Evolutionary conservation across 2,113 vertebrate species (phyloP), one percentile per base, ranked within the genome.

Genomic region (Lepisosteus oculatus): DNA sequence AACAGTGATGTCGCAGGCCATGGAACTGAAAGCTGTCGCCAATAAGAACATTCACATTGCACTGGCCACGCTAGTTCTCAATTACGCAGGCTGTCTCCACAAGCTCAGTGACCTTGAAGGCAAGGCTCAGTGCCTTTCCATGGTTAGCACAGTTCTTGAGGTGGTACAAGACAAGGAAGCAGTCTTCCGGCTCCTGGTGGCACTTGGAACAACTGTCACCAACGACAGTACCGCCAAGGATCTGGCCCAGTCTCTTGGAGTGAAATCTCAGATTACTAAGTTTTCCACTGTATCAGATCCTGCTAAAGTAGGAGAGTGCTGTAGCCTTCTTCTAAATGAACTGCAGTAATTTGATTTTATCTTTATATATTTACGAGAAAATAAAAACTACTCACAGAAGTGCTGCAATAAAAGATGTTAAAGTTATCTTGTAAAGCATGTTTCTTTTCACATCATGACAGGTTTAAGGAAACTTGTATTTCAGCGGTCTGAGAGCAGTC

Each of bases 31-130:
- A 79, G 71, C 83, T 0, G 85, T 93, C 73, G 89, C 81, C 88
- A 99, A 95, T 91, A 99, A 99, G 91, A 98, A 97, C 83, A 92
- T 97, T 88, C 97, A 99, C 78, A 89, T 97, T 74, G 97, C 97
- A 0, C 84, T 99, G 82, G 96, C 97, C 74, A 98, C 97, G 0
- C 74, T 99, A 87, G 90, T 94, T 15, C 86, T 99, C 74, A 96
- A 99, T 87, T 99, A 99, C 71, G 93, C 96, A 13, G 92, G 93
- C 73, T 93, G 92, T 86, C 92, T 99, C 83, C 90, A 95, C 86
- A 89, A 87, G 81, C 90, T 90, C 77, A 86, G 90, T 51, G 94
- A 96, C 72, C 88, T 97, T 66, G 97, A 99, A 85, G 97, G 94
- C 69, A 99, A 99, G 91, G 96, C 96, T 69, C 97, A 99, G 69